These are phyloP conservation scores for Ispidina picta DNA, from an alignment of 2,797 vertebrate genomes.

Conservation along the genomic window DNA sequence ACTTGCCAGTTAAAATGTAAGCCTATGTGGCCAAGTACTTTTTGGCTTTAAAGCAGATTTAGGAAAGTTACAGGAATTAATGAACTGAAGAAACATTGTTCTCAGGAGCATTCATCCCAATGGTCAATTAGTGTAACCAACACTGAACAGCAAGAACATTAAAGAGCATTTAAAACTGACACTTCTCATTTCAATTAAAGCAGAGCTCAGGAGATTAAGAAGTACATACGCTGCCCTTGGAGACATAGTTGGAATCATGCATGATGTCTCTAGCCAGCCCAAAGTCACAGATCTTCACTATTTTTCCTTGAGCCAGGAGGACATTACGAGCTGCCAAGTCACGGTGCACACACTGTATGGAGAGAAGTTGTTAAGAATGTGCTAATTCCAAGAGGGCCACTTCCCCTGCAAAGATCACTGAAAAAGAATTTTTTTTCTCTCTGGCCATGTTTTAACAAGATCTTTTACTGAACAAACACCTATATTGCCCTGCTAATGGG, in stretches of 20 bases:
- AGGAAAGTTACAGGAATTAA: background rate
- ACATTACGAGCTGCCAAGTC: conserved; percentile 98
- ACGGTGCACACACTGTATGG: conserved; percentile 91
- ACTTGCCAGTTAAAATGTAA: background rate
- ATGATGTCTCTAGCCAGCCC: conserved; percentile 98
- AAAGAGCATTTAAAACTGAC: background rate
- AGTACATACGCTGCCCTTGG: conserved; percentile 94
- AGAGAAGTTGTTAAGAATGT: background rate
- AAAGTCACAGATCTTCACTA: conserved; percentile 99
- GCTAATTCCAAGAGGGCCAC: background rate
- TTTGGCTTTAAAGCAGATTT: background rate
- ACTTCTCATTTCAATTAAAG: conserved; percentile 1
- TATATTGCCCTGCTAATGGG: accelerated
- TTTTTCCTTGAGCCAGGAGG: conserved; percentile 96
- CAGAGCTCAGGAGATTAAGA: background rate
- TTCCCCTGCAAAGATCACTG: background rate
- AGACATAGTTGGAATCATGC: conserved; percentile 99
- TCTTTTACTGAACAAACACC: background rate
- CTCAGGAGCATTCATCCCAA: background rate
- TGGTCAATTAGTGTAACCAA: background rate
- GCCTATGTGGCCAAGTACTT: background rate
- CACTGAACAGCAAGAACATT: background rate
- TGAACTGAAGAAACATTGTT: background rate
- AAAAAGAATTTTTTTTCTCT: background rate
- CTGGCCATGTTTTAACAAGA: background rate